phyloP scores from a whole-genome alignment of 1,140 invertebrate genomes.

The Coelopa frigida region DNA sequence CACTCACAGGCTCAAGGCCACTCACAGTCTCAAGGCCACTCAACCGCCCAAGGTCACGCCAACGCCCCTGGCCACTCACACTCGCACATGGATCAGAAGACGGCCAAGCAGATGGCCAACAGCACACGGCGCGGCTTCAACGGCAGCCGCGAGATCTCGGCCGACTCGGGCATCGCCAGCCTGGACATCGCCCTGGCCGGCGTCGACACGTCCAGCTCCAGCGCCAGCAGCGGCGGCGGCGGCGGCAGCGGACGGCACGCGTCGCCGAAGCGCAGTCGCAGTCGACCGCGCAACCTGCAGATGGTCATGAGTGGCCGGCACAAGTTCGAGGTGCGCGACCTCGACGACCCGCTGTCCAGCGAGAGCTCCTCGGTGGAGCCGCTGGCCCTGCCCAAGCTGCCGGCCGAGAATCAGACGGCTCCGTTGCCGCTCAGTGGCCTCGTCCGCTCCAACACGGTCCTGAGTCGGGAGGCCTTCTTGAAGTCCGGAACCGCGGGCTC shows the following conservation, averaged over 20 bases:
- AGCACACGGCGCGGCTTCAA: constrained; percentile 47
- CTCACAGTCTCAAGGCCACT: constrained; percentile 15
- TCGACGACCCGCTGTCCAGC: constrained; percentile 51
- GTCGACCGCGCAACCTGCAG: constrained; percentile 49
- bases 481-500: constrained; percentile 20
- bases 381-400: constrained; percentile 50
- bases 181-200: constrained; percentile 46
- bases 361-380: constrained; percentile 54
- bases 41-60: too few relatives aligned
- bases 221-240: constrained; percentile 15
- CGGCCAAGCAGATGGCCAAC: constrained; percentile 64
- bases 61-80: not conserved
- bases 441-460: constrained; percentile 38
- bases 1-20: constrained; percentile 4
- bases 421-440: constrained; percentile 32
- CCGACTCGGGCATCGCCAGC: constrained; percentile 58
- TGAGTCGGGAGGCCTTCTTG: constrained; percentile 31
- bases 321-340: constrained; percentile 55
- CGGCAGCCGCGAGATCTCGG: constrained; percentile 47
- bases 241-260: constrained; percentile 30
- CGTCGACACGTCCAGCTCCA: constrained; percentile 42
- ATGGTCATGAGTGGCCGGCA: constrained; percentile 52
- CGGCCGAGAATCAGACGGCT: constrained; percentile 50
- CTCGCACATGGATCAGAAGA: constrained; percentile 54
- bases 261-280: constrained; percentile 37